Evolutionary conservation across 2,113 vertebrate species (phyloP), one percentile per base, ranked within the genome.

Genomic region (Halcyon senegalensis): DNA sequence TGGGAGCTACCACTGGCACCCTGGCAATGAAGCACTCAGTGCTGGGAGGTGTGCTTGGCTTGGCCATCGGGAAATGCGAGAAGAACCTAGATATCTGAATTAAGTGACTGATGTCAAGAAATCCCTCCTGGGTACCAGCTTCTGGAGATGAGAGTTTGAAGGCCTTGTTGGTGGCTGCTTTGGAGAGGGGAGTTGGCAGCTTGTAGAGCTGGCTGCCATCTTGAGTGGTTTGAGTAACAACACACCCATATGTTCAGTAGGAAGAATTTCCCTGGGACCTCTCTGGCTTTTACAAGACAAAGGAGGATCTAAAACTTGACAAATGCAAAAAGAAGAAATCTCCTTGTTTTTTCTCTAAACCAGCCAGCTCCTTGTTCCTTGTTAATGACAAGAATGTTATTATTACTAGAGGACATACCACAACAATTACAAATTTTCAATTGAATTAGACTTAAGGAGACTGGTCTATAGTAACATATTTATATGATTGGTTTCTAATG

Each of bases 401-500:
- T 79, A 76, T 79, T 93, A 73, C 66, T 89, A 75, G n/a, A 94
- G 59, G 64, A 75, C 62, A 94, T 59, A 84, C 51, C 50, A 89
- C 41, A 96, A 55, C 43, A 78, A 72, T 75, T 89, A 90, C 15
- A 76, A 58, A 75, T 79, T 79, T 94, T 92, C 64, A 85, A 50
- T 4, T 83, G n/a, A 85, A 87, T 95, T 91, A 82, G 70, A 74
- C 58, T 85, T 53, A 53, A 28, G 41, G 58, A 91, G 53, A 67
- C 41, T 24, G n/a, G 28, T 89, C 62, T 79, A 59, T 14, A 76
- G 69, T 10, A 62, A 89, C 43, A 59, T 63, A 92, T 55, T 92
- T 89, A 55, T 51, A 72, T 35, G 50, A 94, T 20, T 90, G 48
- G 35, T 81, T 96, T 92, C 43, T 90, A 95, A 94, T 44, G 63